Conservation (phyloP, 2,888 invertebrate species). For the Entomobrya multifasciata region DNA sequence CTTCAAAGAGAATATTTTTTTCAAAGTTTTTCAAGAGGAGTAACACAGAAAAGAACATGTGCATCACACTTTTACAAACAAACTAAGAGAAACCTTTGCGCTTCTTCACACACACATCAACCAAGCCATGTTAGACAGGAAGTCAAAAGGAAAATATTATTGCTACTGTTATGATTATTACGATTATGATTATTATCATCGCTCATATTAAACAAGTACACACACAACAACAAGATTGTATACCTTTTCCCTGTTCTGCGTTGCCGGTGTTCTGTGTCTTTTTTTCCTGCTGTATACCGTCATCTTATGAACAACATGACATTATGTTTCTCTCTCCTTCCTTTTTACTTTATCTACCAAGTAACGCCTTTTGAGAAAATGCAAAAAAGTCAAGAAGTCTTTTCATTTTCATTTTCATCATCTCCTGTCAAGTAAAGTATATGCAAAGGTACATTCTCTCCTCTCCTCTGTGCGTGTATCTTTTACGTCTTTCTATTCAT, state of each 20-base stretch:
- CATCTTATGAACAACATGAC: neutral
- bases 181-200: slow-evolving; percentile 64
- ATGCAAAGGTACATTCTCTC: no score
- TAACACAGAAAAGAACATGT: no score
- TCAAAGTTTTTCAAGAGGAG: neutral
- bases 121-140: slow-evolving; percentile 57
- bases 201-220: slow-evolving; percentile 4
- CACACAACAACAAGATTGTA: no score
- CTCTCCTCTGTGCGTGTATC: slow-evolving; percentile 8
- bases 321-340: slow-evolving; percentile 20
- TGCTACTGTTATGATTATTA: slow-evolving; percentile 68
- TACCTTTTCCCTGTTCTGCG: neutral
- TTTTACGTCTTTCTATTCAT: neutral
- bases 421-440: no score
- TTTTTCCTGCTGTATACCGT: no score
- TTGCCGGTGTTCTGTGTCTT: slow-evolving; percentile 29
- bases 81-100: no score
- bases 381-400: slow-evolving; percentile 35
- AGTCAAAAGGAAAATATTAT: slow-evolving; percentile 69
- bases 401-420: slow-evolving; percentile 20
- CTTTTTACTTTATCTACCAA: neutral
- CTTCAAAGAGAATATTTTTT: neutral
- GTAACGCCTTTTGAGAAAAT: no score
- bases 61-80: slow-evolving; percentile 21
- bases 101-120: no score